Percentiles rank a stretch among this genome's conserved stretches.
phyloP scores from a whole-genome alignment of 2,888 invertebrate species.

The Yponomeuta malinellus region DNA sequence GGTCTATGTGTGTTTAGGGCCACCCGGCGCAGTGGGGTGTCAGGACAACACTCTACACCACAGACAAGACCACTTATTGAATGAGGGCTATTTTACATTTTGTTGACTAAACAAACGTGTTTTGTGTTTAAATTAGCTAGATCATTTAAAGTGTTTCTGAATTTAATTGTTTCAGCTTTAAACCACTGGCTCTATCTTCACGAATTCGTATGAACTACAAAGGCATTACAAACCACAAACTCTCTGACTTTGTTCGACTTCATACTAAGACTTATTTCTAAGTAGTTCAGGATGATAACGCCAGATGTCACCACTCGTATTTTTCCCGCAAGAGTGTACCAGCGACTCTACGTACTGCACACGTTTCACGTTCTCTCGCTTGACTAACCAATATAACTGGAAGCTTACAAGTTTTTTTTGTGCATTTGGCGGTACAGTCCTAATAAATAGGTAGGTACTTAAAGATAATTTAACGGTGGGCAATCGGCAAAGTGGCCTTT shows the following conservation, averaged over 20 bases:
- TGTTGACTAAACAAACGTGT: conserved; percentile 62
- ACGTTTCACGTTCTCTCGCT: background rate
- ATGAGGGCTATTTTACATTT: conserved; percentile 65
- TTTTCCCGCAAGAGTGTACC: background rate
- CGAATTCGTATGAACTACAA: background rate
- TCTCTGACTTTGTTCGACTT: too few species aligned
- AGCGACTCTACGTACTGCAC: background rate
- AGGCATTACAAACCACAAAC: background rate
- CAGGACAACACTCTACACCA: conserved; percentile 24
- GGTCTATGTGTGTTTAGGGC: conserved; percentile 71
- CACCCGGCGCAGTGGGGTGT: conserved; percentile 45
- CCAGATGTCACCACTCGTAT: background rate
- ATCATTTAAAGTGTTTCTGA: background rate
- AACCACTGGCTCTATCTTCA: background rate
- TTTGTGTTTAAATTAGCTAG: background rate
- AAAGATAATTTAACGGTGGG: background rate
- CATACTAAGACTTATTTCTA: background rate
- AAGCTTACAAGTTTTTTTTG: background rate
- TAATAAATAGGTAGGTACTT: background rate
- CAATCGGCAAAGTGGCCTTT: background rate
- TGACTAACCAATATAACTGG: background rate
- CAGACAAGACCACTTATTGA: conserved; percentile 56
- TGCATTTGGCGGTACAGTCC: background rate
- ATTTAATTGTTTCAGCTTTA: too few species aligned
- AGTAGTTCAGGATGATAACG: background rate